Evolutionary conservation across 1,140 invertebrate species (phyloP), one percentile per base, ranked within the genome.

Genomic region (Harlomillsia oculata): DNA sequence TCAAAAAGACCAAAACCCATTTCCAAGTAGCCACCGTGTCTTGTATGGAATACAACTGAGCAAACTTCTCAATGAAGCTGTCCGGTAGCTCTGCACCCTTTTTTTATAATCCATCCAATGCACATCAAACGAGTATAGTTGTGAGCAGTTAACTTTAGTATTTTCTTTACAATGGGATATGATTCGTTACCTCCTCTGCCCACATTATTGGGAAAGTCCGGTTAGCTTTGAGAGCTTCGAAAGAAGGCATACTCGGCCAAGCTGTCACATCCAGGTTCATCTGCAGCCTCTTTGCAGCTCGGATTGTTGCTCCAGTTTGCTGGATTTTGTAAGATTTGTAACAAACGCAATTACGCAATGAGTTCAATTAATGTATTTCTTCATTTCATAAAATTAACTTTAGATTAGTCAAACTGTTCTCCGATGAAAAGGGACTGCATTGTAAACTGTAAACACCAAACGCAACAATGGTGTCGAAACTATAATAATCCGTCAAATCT

Each of bases 141-240:
- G n/a, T n/a, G n/a, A n/a, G n/a, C n/a, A n/a, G n/a, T n/a, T n/a
- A n/a, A n/a, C n/a, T n/a, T n/a, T 13, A 43, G 2, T 43, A 43
- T 13, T 23, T 43, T 20, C 40, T 43, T 3, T 2, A 3, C 40
- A 43, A n/a, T 43, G 13, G 21, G 8, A 43, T 11, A n/a, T 13
- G 11, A 28, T 3, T n/a, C n/a, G n/a, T 13, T 68, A 76, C 76
- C 71, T 77, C 75, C 63, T 79, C 77, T 21, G 77, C 66, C 77
- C 76, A 79, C 2, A 78, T 37, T 20, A 78, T 53, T 0, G 77
- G 77, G 57, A 78, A 74, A 13, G 76, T 63, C 72, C 14, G 72
- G 71, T n/a, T 64, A 65, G 0, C 73, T 3, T 68, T 68, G 5
- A 48, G 28, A 28, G 13, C 64, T 61, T 62, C 61, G 25, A 78